Conservation (phyloP, 2,797 vertebrate genomes). For the Myioborus miniatus region DNA sequence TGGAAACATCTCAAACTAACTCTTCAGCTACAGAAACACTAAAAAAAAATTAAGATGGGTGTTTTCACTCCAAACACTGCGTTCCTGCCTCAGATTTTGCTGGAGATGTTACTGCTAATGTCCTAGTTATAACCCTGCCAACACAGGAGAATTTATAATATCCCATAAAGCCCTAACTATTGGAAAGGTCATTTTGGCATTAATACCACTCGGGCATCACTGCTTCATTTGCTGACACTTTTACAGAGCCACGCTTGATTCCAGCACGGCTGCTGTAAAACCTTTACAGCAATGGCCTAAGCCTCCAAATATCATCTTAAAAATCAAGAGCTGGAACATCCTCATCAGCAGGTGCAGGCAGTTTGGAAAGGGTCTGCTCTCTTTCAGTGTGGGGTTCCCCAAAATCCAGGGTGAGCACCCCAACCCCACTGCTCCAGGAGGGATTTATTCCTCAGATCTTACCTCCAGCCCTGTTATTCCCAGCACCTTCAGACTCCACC, state of each 20-base stretch:
- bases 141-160: constrained; percentile 18
- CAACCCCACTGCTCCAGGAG: rapidly evolving
- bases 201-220: neutral
- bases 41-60: neutral
- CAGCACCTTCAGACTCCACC: neutral
- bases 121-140: constrained; percentile 29
- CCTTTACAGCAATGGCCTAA: neutral
- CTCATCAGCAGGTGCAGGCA: neutral
- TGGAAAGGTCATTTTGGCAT: constrained; percentile 4
- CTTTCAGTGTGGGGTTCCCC: rapidly evolving
- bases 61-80: rapidly evolving
- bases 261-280: neutral
- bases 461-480: neutral
- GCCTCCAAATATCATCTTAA: constrained; percentile 6
- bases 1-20: neutral
- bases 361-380: rapidly evolving
- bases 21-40: neutral
- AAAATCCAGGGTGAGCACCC: neutral
- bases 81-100: rapidly evolving
- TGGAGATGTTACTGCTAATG: neutral
- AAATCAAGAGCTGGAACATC: neutral
- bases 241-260: constrained; percentile 6
- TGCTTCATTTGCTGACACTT: constrained; percentile 23
- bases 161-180: constrained; percentile 39
- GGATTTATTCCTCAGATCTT: neutral